A percentile compares a stretch with the other conserved stretches of the same genome.
Conservation (phyloP, 2,113 vertebrate species). For the Bostrychus sinensis region DNA sequence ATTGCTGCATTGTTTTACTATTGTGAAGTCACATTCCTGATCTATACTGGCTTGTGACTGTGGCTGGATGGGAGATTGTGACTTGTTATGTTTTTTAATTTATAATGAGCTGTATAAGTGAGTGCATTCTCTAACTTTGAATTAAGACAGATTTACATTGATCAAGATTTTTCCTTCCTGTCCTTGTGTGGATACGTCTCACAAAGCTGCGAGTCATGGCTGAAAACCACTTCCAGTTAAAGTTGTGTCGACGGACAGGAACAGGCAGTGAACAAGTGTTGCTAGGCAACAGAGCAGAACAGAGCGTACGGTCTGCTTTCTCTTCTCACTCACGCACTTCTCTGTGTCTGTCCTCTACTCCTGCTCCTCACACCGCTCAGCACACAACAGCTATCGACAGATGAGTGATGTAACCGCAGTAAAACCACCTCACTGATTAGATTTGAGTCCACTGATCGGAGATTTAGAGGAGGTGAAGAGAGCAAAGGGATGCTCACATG, state of each 20-base stretch:
- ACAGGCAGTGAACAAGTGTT: slow-evolving; percentile 63
- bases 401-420: slow-evolving; percentile 50
- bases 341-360: slow-evolving; percentile 59
- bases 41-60: no score
- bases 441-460: slow-evolving; percentile 51
- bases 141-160: slow-evolving; percentile 52
- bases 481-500: slow-evolving; percentile 23
- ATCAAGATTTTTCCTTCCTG: slow-evolving; percentile 56
- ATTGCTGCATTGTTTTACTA: no score
- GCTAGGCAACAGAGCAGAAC: slow-evolving; percentile 77
- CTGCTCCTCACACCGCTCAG: slow-evolving; percentile 28
- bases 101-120: no score
- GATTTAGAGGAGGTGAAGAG: slow-evolving; percentile 46
- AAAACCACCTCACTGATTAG: slow-evolving; percentile 56
- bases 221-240: slow-evolving; percentile 52
- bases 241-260: slow-evolving; percentile 51
- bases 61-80: no score
- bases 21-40: no score
- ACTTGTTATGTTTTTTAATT: no score
- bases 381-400: slow-evolving; percentile 37
- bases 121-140: no score
- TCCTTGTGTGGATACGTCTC: slow-evolving; percentile 50
- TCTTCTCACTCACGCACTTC: slow-evolving; percentile 53
- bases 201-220: slow-evolving; percentile 45
- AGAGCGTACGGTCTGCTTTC: slow-evolving; percentile 52